Base-by-base conservation (phyloP, 2,797 vertebrate species). In the Pseudomugil gertrudae region DNA sequence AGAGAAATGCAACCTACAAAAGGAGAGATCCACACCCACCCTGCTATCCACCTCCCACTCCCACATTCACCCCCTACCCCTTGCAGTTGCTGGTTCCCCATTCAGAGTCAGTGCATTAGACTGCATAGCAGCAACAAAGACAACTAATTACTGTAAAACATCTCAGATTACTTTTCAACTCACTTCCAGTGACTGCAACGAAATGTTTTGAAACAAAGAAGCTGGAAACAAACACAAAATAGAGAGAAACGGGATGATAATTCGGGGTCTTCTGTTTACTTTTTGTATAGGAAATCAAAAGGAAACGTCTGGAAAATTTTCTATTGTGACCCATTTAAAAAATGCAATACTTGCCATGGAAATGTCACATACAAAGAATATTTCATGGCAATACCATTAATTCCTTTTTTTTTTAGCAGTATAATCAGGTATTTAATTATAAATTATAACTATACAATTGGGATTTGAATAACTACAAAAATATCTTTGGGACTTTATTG, bases 71-170 rank as follows among this genome's bases (percentile, higher is more conserved):
- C 81, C 81, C 82, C 84, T 86, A 69, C 77, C 87, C 84, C 84
- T 81, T 66, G 76, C 70, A 71, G 55, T 56, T 69, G 83, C 89
- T 65, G 57, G 73, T 77, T 84, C 78, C 73, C 86, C 84, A 91
- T 93, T 92, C 90, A 92, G 80, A 90, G 84, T 66, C 83, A 79
- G 76, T 83, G 74, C 87, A 79, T 84, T 80, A 90, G 85, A 83
- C 81, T 84, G 79, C 79, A 82, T 84, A 85, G 86, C 72, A 78
- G 86, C 85, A 87, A 92, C 92, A 92, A 92, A 90, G 84, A 87
- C 73, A 40, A 81, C 92, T 93, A 94, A 95, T 94, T 94, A 93
- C 92, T 87, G 92, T 92, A 92, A 93, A 94, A 94, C 90, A 92
- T 89, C 88, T 93, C 85, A 80, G 81, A 92, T 94, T 91, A 92